phyloP scores from a whole-genome alignment of 35 echinoderm and acorn worm species.

The Chiridota heheva region DNA sequence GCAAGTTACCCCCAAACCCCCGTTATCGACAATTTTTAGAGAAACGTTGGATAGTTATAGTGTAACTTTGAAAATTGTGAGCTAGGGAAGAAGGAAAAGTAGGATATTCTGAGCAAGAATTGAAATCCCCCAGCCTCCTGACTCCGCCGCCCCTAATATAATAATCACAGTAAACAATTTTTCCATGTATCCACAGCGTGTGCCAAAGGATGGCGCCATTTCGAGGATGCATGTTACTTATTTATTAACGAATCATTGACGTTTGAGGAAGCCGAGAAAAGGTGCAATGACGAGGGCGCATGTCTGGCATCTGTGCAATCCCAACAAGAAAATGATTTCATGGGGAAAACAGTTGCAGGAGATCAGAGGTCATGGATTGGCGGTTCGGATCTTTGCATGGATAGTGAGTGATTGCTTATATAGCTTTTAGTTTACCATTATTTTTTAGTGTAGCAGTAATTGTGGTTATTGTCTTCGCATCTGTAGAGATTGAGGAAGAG shows the following conservation, averaged over 20 bases:
- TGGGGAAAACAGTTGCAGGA: constrained; percentile 14
- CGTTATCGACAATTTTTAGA: background rate
- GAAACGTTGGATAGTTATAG: background rate
- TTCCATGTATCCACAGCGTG: constrained; percentile 10
- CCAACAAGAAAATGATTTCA: constrained; percentile 33
- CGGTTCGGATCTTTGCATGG: constrained; percentile 14
- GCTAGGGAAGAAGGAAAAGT: background rate
- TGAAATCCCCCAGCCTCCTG: background rate
- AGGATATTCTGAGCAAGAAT: background rate
- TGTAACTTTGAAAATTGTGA: background rate
- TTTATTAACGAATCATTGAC: constrained; percentile 22
- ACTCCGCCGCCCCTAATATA: background rate
- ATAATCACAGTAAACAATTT: background rate
- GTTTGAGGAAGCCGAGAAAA: background rate
- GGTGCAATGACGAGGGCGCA: constrained; percentile 15
- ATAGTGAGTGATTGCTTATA: constrained; percentile 11
- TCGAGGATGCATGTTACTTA: constrained; percentile 10
- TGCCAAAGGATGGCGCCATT: constrained; percentile 28
- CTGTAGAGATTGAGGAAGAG: too few relatives aligned
- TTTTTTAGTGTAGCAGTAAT: too few relatives aligned
- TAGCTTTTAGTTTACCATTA: too few relatives aligned
- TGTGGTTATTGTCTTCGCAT: too few relatives aligned
- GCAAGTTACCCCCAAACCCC: background rate
- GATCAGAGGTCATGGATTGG: constrained; percentile 47
- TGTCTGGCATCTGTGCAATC: constrained; percentile 3